Conservation (phyloP, 1,140 invertebrate species). For the Papilio polyxenes region DNA sequence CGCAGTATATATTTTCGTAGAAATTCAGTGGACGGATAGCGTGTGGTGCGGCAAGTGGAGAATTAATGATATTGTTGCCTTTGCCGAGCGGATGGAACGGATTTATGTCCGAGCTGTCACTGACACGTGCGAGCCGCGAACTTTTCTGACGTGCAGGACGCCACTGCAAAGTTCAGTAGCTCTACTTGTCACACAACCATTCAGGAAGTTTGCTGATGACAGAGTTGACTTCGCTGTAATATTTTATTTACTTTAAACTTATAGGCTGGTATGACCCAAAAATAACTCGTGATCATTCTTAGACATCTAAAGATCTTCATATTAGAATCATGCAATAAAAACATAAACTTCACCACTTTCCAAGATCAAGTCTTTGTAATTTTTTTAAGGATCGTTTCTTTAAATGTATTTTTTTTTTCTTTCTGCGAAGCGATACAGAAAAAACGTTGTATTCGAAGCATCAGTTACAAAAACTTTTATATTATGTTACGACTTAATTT, state of each 20-base stretch:
- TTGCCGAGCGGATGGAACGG: conserved; percentile 51
- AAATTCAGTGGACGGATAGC: conserved; percentile 62
- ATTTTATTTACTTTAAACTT: background rate
- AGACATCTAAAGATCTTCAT: too few species aligned
- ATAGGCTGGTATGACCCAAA: background rate
- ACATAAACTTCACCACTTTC: too few species aligned
- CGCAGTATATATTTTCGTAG: conserved; percentile 33
- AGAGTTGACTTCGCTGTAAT: background rate
- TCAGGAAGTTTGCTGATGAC: conserved; percentile 4
- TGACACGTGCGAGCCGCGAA: conserved; percentile 50
- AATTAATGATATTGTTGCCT: conserved; percentile 62
- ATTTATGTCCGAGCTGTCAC: conserved; percentile 69
- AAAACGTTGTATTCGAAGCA: too few species aligned
- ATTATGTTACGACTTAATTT: too few species aligned
- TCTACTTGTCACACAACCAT: conserved; percentile 13
- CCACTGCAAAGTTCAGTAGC: conserved; percentile 1
- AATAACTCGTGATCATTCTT: background rate
- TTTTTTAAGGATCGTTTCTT: too few species aligned
- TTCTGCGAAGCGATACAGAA: too few species aligned
- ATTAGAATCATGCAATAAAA: too few species aligned
- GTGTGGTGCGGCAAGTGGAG: conserved; percentile 53
- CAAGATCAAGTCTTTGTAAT: too few species aligned
- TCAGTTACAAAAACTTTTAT: too few species aligned
- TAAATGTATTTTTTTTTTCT: too few species aligned
- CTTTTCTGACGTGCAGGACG: conserved; percentile 26